These are phyloP conservation scores for Aproaerema taeniolella DNA, from an alignment of 2,888 invertebrate genomes.

Conservation along the genomic window DNA sequence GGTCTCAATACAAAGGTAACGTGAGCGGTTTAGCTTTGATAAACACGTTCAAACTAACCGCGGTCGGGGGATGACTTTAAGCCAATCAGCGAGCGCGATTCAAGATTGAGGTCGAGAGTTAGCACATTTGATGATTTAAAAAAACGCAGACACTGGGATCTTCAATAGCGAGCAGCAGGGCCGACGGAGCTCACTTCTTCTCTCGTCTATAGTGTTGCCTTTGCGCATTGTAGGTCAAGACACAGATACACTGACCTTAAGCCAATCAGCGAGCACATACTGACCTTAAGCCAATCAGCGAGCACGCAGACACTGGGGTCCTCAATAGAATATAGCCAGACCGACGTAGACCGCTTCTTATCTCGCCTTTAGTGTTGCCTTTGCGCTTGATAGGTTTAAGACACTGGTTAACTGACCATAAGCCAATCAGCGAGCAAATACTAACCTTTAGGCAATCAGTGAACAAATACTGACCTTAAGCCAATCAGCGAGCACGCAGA, in stretches of 20 bases:
- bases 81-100: conserved; percentile 94
- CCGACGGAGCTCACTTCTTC: neutral
- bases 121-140: too few relatives aligned
- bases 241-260: neutral
- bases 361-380: conserved; percentile 84
- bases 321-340: conserved; percentile 90
- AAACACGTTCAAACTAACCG: neutral
- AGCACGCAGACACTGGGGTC: conserved; percentile 90
- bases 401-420: neutral
- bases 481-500: conserved; percentile 95
- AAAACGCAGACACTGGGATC: conserved; percentile 96
- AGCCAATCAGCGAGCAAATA: neutral
- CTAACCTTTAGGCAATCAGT: neutral
- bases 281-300: too few relatives aligned
- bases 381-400: conserved; percentile 91
- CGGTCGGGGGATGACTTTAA: conserved; percentile 78
- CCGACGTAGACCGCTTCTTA: conserved; percentile 94
- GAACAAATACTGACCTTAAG: conserved; percentile 79
- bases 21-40: neutral
- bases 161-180: conserved; percentile 85
- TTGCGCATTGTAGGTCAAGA: neutral
- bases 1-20: too few relatives aligned
- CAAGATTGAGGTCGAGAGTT: too few relatives aligned
- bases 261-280: too few relatives aligned
- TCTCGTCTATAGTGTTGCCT: neutral